These are phyloP conservation scores for Clusia tigrina DNA, from an alignment of 2,888 invertebrate genomes.

Conservation along the genomic window DNA sequence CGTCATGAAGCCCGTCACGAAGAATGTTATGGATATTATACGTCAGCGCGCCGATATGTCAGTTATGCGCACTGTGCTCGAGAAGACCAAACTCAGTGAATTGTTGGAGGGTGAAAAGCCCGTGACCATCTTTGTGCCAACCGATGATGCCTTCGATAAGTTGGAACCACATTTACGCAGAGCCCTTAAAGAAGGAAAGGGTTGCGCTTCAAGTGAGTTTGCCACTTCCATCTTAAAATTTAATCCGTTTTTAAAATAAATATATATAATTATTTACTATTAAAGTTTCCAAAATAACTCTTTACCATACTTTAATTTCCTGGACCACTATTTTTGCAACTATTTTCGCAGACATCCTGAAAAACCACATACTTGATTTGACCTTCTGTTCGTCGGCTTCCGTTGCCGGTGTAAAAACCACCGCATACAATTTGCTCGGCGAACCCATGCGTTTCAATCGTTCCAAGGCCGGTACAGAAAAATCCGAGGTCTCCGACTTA, in stretches of 20 bases:
- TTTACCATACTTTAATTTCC: background rate
- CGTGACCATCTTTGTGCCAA: conserved; percentile 73
- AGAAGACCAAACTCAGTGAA: conserved; percentile 68
- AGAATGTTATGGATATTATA: conserved; percentile 69
- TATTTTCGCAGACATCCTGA: conserved; percentile 68
- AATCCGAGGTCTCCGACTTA: conserved; percentile 66
- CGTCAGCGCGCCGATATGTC: conserved; percentile 69
- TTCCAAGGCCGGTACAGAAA: conserved; percentile 61
- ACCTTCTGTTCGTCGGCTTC: conserved; percentile 74
- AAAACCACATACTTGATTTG: conserved; percentile 73
- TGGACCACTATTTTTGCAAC: background rate
- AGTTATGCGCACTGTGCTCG: conserved; percentile 67
- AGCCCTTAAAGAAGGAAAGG: conserved; percentile 68
- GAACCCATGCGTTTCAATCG: conserved; percentile 60
- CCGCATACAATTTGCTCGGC: conserved; percentile 62
- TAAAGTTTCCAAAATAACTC: background rate
- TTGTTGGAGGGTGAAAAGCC: conserved; percentile 67
- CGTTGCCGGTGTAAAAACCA: conserved; percentile 62
- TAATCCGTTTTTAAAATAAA: too few species aligned
- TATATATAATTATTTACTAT: background rate
- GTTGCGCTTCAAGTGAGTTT: conserved; percentile 70
- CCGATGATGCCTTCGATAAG: conserved; percentile 73
- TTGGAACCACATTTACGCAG: conserved; percentile 66
- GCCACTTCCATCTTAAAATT: background rate
- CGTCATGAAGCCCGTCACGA: conserved; percentile 69